Base-by-base conservation (phyloP, 23 tunicate species). In the Trididemnum clinides region DNA sequence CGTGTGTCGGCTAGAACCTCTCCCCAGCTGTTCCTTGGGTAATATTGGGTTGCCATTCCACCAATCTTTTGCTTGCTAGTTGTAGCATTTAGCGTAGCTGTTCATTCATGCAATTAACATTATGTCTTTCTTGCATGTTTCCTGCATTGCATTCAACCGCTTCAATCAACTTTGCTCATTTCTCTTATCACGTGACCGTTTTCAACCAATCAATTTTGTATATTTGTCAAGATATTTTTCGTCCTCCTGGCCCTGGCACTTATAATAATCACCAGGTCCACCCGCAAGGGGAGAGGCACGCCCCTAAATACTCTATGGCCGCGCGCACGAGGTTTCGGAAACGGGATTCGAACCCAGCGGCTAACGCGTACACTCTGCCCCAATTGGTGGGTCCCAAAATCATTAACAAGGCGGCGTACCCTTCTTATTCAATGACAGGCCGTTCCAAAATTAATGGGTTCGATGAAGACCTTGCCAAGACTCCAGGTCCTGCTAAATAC, bases 171-270 rank as follows among this genome's bases (percentile, higher is more conserved):
- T n/a, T 44, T 44, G 54, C 54, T 7, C 15, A 21, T 59, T 59
- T 18, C 21, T 59, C 69, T 59, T 59, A 15, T 59, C 26, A 59
- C 69, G 69, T 59, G 12, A 44, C 15, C 54, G 69, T 26, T 59
- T 19, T 5, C 69, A 18, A 4, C 26, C 21, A 4, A 12, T 59
- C 21, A 4, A 6, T 59, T 4, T 59, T 19, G 21, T n/a, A n/a
- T n/a, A n/a, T n/a, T n/a, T 59, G 69, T 69, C 1, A 7, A 89
- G 95, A 81, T 37, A 33, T 77, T 0, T 95, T 95, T 35, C 85
- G 89, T 27, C 84, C 98, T 18, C 98, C 98, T 33, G 98, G 98
- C 38, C 98, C 98, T 19, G 98, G 98, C 0, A 90, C 95, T 2
- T 95, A 95, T 51, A 80, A 95, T 74, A 95, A 95, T 62, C 90